Evolutionary conservation across 2,888 invertebrate species (phyloP).

Genomic region (Linyphia triangularis): DNA sequence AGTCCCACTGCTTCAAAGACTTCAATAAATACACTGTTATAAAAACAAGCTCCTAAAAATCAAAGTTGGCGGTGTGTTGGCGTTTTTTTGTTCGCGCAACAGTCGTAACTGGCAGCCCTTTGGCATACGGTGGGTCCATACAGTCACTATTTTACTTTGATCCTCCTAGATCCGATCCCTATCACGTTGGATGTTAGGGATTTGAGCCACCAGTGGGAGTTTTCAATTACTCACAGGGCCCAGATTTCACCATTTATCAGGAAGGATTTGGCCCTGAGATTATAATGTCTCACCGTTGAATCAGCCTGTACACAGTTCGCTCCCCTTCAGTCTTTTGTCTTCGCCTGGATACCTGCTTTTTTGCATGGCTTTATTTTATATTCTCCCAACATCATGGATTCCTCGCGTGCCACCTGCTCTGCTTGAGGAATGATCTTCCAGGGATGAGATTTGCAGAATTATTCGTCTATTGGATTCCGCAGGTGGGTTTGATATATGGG

Average conservation of each 20-base stretch:
- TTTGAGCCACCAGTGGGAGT: constrained; percentile 74
- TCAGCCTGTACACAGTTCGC: constrained; percentile 58
- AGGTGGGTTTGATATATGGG: constrained; percentile 61
- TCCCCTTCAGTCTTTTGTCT: constrained; percentile 15
- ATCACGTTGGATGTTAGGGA: constrained; percentile 75
- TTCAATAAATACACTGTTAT: too few species aligned
- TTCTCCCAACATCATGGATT: constrained; percentile 69
- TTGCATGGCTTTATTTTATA: constrained; percentile 66
- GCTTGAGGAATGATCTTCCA: constrained; percentile 61
- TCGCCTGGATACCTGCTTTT: constrained; percentile 39
- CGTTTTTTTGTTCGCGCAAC: constrained; percentile 18
- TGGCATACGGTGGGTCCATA: constrained; percentile 50
- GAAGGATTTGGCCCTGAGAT: constrained; percentile 74
- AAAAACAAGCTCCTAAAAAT: background rate
- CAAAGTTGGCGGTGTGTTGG: constrained; percentile 56
- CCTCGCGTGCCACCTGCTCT: constrained; percentile 63
- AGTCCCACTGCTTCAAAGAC: background rate
- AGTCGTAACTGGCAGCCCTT: constrained; percentile 46
- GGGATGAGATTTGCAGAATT: constrained; percentile 61
- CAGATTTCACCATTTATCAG: constrained; percentile 76
- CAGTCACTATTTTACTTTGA: constrained; percentile 75
- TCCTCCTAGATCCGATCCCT: constrained; percentile 74
- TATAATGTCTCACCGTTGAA: constrained; percentile 76
- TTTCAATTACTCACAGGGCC: constrained; percentile 75
- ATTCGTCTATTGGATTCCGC: constrained; percentile 60